These are phyloP conservation scores for Gastracanthus pulcherrimus DNA, from an alignment of 2,888 invertebrate genomes.

Conservation along the genomic window DNA sequence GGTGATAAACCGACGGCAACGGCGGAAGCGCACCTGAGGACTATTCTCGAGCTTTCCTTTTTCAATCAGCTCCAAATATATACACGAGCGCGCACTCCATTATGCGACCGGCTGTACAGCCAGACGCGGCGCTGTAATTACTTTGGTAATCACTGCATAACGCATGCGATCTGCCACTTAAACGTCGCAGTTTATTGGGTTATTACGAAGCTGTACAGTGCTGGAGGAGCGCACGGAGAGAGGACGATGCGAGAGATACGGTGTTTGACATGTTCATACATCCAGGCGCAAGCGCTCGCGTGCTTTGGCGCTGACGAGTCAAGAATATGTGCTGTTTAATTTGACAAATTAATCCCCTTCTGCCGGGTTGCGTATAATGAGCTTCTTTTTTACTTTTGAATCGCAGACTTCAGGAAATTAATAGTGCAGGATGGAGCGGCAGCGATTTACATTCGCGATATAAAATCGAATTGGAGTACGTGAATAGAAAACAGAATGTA, in stretches of 20 bases:
- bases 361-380: no score
- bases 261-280: background rate
- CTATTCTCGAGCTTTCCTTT: background rate
- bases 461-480: no score
- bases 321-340: background rate
- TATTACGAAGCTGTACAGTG: conserved; percentile 17
- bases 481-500: no score
- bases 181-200: conserved; percentile 31
- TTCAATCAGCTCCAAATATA: no score
- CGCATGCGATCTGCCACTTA: conserved; percentile 59
- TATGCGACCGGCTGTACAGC: background rate
- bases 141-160: conserved; percentile 64
- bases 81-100: background rate
- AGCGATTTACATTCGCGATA: no score
- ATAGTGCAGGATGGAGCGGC: no score
- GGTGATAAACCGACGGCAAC: background rate
- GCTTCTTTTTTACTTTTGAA: no score
- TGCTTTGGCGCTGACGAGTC: background rate
- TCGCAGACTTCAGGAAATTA: no score
- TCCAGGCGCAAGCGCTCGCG: no score
- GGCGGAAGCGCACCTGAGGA: background rate
- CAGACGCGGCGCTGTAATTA: conserved; percentile 57
- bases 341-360: no score
- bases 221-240: background rate
- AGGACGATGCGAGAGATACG: background rate